Evolutionary conservation across 2,797 vertebrate genomes (phyloP), one percentile per base, ranked within the genome.

Genomic region (Eurystomus glaucurus): DNA sequence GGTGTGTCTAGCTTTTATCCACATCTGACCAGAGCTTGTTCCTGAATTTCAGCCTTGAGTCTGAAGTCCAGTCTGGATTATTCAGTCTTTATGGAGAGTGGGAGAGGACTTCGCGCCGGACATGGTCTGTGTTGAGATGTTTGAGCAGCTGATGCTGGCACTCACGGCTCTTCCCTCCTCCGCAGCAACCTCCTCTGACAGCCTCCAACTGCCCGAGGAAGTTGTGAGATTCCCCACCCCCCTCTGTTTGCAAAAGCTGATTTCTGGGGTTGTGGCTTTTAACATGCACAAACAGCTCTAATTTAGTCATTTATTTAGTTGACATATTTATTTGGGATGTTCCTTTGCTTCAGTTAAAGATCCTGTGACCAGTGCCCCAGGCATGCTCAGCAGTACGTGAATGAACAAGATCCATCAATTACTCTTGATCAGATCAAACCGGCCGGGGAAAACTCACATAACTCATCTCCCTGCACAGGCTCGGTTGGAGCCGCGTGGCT

Each of bases 271-370:
- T 97, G 93, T 64, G 91, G 91, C 95, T 96, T 97, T 94, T 95
- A 97, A 83, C 90, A 97, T 96, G 90, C 95, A 96, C 93, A 97
- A 88, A 94, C 43, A 17, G 85, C 21, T 81, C 93, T 98, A 95
- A 97, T 95, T 97, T 96, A 97, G 97, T 97, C 94, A 97, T 97
- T 96, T 97, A 98, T 98, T 97, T 97, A 97, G 96, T 96, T 97
- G 97, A 97, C 94, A 96, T 96, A 92, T 97, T 97, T 98, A 97
- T 97, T 97, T 97, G 95, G 94, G 95, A 92, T 93, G 95, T 97
- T 96, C 81, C 93, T 97, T 92, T 96, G 86, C 92, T 96, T 96
- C 96, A 94, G 84, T 95, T 92, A 96, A 96, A 93, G 95, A 96
- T 95, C 84, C 55, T 68, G n/a, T 94, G 95, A 87, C 93, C 93